Evolutionary conservation across 1,140 invertebrate genomes (phyloP), one percentile per base, ranked within the genome.

Genomic region (Rhynchophorus ferrugineus): DNA sequence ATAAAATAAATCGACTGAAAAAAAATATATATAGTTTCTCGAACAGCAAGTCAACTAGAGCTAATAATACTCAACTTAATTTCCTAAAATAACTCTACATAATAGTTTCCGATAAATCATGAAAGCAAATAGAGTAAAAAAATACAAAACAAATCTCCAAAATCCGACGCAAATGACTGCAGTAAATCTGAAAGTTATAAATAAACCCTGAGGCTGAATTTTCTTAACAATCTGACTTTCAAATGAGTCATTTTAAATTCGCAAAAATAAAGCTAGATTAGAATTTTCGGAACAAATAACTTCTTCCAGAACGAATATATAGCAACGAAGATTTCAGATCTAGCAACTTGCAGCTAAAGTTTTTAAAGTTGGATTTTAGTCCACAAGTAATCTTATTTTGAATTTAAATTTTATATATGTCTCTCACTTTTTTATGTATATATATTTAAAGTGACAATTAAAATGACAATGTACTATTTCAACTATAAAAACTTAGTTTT

Each of bases 211-310:
- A 3, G 44, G 11, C 33, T 37, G 33, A 21, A 37, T 36, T 47
- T 37, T 49, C 46, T 41, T 39, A 29, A 49, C 36, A 41, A 49
- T 49, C 21, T 49, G 35, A 49, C 16, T 36, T 49, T 49, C 36
- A 49, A 49, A 49, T 49, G 21, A 41, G 36, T 21, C 19, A 39
- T 49, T 49, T 49, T 11, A 39, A 39, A 39, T 49, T 39, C 13
- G 19, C 18, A 19, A 49, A 49, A 49, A 41, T 36, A 49, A 49
- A 41, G 21, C 37, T 16, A 41, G 37, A 41, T 49, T 49, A 36
- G 21, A 33, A 29, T 24, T 44, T 33, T 24, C 14, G 2, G 18
- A 14, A 19, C 16, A 41, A 41, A 41, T 41, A 3, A 19, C 17
- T 7, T 3, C 14, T 41, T 41, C 17, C n/a, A 41, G 16, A 41